A percentile compares a stretch with the other conserved stretches of the same genome.
Evolutionary conservation across 2,888 invertebrate species (phyloP).

Genomic region (Cephus pygmeus): DNA sequence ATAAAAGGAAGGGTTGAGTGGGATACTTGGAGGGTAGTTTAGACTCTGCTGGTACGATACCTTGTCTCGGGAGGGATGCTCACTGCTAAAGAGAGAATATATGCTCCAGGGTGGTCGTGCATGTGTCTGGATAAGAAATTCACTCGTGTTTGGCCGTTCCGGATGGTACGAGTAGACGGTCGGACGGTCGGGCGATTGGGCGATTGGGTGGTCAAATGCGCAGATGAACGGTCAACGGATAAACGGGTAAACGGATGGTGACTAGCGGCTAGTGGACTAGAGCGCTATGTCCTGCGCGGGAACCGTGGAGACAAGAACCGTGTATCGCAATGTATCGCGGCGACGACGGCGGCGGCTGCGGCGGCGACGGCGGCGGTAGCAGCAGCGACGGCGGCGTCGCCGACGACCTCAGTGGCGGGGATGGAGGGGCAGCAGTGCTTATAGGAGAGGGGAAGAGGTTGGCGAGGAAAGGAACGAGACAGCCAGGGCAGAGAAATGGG

Average conservation of each 20-base stretch:
- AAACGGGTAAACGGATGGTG: slow-evolving; percentile 26
- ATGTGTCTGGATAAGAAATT: too few relatives aligned
- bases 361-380: slow-evolving; percentile 47
- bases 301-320: slow-evolving; percentile 57
- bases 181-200: too few relatives aligned
- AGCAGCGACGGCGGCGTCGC: slow-evolving; percentile 38
- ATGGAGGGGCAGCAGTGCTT: slow-evolving; percentile 38
- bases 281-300: slow-evolving; percentile 52
- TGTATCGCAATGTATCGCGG: slow-evolving; percentile 65
- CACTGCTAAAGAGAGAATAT: too few relatives aligned
- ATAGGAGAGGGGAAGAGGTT: neutral
- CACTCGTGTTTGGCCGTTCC: too few relatives aligned
- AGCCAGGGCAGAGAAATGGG: slow-evolving; percentile 4
- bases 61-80: too few relatives aligned
- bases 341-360: slow-evolving; percentile 44
- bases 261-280: slow-evolving; percentile 50
- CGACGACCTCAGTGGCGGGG: slow-evolving; percentile 41
- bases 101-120: too few relatives aligned
- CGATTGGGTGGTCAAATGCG: too few relatives aligned
- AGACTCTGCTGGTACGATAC: too few relatives aligned
- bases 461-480: slow-evolving; percentile 10
- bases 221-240: too few relatives aligned
- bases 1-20: too few relatives aligned
- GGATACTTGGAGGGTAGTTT: too few relatives aligned
- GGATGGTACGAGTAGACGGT: too few relatives aligned